phyloP scores from a whole-genome alignment of 2,113 vertebrate genomes.

The Capreolus pygargus region DNA sequence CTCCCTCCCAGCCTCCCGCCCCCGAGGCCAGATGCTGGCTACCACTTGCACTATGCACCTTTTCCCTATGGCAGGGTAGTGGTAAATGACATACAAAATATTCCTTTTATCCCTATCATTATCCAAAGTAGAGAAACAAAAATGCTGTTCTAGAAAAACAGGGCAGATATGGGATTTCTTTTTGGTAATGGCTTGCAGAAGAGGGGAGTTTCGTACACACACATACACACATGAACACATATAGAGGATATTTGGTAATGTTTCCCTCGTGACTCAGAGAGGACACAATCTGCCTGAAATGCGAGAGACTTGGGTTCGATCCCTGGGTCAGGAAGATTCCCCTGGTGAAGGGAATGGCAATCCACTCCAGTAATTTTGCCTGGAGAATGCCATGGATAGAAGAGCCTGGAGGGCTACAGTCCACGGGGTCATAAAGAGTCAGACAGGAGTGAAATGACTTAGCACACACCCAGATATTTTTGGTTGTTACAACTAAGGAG shows the following conservation, averaged over 20 bases:
- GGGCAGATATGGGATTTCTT: background rate
- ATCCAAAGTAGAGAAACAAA: background rate
- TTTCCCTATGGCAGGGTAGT: background rate
- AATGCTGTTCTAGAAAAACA: background rate
- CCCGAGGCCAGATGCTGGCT: background rate
- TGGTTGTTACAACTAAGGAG: background rate
- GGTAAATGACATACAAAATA: background rate
- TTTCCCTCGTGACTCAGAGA: background rate
- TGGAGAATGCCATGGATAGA: background rate
- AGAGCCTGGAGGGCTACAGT: background rate
- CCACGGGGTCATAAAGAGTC: background rate
- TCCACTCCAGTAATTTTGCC: background rate
- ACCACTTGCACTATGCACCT: background rate
- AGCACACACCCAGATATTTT: accelerated
- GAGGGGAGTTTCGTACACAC: background rate
- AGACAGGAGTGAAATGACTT: background rate
- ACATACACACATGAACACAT: background rate
- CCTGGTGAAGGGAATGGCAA: background rate
- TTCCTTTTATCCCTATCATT: background rate
- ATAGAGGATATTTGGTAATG: background rate
- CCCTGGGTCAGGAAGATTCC: background rate
- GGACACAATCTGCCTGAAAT: background rate
- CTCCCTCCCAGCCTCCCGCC: background rate
- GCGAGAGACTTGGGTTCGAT: background rate
- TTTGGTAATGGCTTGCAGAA: background rate